phyloP scores from a whole-genome alignment of 2,888 invertebrate species.

The Orchestes rusci region DNA sequence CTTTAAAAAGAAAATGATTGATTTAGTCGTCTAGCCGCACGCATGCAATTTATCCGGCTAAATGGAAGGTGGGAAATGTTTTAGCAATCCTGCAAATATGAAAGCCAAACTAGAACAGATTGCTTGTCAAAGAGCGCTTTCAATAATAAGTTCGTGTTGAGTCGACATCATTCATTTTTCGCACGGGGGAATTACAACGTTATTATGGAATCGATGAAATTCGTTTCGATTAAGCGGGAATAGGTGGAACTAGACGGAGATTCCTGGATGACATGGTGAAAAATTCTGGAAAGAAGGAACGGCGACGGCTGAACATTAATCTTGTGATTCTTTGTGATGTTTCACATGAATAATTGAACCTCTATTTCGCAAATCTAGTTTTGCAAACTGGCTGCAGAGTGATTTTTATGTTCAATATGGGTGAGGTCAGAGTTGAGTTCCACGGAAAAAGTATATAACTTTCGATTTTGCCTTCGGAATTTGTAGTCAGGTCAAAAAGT shows the following conservation, averaged over 20 bases:
- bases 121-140: slow-evolving; percentile 43
- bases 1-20: too few relatives aligned
- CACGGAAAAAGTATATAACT: too few relatives aligned
- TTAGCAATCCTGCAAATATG: slow-evolving; percentile 20
- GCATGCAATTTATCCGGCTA: too few relatives aligned
- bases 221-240: slow-evolving; percentile 37
- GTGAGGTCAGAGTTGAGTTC: too few relatives aligned
- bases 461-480: too few relatives aligned
- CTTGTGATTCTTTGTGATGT: slow-evolving; percentile 21
- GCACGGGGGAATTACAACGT: slow-evolving; percentile 43
- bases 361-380: too few relatives aligned
- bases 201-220: slow-evolving; percentile 39
- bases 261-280: slow-evolving; percentile 19
- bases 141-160: slow-evolving; percentile 45
- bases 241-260: slow-evolving; percentile 38
- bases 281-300: slow-evolving; percentile 18
- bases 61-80: too few relatives aligned
- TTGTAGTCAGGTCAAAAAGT: too few relatives aligned
- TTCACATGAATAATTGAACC: too few relatives aligned
- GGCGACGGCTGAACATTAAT: slow-evolving; percentile 23
- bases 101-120: slow-evolving; percentile 40
- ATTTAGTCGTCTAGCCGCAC: too few relatives aligned
- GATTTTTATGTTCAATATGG: too few relatives aligned
- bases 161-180: slow-evolving; percentile 43
- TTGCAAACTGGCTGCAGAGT: too few relatives aligned